These are phyloP conservation scores for Laticauda laticaudata DNA, from an alignment of 2,113 vertebrate species.

Conservation along the genomic window DNA sequence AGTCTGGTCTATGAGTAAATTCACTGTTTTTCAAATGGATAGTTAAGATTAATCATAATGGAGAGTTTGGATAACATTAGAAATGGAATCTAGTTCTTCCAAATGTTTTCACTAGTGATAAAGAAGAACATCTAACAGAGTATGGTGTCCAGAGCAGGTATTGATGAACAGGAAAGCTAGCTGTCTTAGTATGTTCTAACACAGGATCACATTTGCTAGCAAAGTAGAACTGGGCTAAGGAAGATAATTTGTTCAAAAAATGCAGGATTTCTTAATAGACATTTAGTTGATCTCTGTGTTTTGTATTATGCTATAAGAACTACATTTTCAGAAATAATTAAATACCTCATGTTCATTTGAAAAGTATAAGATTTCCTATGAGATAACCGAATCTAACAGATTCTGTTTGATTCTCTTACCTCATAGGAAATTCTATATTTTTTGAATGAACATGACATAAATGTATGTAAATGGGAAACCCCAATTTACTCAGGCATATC, in stretches of 20 bases:
- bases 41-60: not conserved
- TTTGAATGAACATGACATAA: not conserved
- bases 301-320: not conserved
- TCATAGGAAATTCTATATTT: too few species aligned
- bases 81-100: not conserved
- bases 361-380: not conserved
- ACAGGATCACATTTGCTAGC: not conserved
- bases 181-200: not conserved
- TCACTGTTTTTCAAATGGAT: not conserved
- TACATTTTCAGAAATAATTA: not conserved
- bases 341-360: not conserved
- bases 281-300: not conserved
- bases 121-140: not conserved
- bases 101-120: not conserved
- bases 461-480: not conserved
- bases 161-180: not conserved
- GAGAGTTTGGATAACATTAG: not conserved
- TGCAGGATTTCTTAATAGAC: not conserved
- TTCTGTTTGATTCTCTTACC: too few species aligned
- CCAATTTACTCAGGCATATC: not conserved
- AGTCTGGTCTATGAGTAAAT: not conserved
- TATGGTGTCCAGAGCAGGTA: not conserved
- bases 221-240: not conserved
- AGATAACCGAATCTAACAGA: not conserved
- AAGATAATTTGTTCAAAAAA: not conserved